A percentile compares a stretch with the other conserved stretches of the same genome.
phyloP scores from a whole-genome alignment of 2,113 vertebrate species.

The Sceloporus tristichus region DNA sequence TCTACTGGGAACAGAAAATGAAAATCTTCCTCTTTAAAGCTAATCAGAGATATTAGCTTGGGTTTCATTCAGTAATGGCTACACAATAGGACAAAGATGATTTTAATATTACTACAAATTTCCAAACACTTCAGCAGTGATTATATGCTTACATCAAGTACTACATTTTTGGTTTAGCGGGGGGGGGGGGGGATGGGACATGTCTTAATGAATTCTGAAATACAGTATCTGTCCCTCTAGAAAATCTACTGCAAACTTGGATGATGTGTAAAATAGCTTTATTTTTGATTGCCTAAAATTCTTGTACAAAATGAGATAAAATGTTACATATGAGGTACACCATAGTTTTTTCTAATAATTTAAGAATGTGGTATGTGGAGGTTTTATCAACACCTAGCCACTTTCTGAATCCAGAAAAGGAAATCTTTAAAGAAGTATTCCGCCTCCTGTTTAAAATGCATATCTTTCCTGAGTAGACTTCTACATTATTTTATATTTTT shows the following conservation, averaged over 20 bases:
- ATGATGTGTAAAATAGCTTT: background rate
- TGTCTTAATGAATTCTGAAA: slow-evolving; percentile 8
- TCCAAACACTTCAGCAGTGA: background rate
- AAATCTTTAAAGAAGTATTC: slow-evolving; percentile 1
- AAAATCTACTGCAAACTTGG: background rate
- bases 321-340: background rate
- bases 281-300: background rate
- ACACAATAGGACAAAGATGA: background rate
- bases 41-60: background rate
- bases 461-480: background rate
- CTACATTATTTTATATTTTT: background rate
- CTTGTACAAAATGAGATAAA: background rate
- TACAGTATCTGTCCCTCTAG: slow-evolving; percentile 7
- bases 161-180: background rate
- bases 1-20: background rate
- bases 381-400: background rate
- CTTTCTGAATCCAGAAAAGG: background rate
- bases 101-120: background rate
- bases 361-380: background rate
- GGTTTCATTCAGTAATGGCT: background rate
- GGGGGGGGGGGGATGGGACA: background rate
- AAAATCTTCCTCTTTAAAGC: background rate
- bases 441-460: background rate
- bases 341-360: background rate
- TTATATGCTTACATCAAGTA: background rate